Evolutionary conservation across 2,113 vertebrate genomes (phyloP).

Genomic region (Phodopus roborovskii): DNA sequence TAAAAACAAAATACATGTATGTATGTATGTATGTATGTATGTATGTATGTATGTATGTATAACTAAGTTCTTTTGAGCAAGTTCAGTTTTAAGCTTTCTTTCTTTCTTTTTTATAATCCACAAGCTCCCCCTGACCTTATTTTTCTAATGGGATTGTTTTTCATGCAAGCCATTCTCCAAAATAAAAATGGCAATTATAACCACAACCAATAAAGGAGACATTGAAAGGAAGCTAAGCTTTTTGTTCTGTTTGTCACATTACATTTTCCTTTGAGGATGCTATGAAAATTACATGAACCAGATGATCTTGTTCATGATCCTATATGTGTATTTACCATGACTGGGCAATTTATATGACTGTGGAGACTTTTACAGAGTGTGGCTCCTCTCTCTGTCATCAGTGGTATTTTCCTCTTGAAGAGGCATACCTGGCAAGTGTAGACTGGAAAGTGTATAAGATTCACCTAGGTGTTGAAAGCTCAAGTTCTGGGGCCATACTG

Average conservation of each 20-base stretch:
- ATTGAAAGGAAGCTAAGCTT: neutral
- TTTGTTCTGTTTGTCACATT: constrained; percentile 15
- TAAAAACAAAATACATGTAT: too few species aligned
- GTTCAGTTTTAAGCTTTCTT: too few species aligned
- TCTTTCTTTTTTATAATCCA: too few species aligned
- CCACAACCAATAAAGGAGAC: neutral
- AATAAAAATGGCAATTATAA: neutral
- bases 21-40: too few species aligned
- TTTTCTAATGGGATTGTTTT: neutral
- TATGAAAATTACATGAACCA: neutral
- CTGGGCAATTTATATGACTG: neutral
- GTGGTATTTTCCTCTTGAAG: neutral
- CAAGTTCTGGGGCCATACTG: neutral
- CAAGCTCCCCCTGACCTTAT: neutral
- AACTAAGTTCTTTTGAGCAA: too few species aligned
- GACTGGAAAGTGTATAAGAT: neutral
- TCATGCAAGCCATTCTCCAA: neutral
- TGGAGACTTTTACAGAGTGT: constrained; percentile 3
- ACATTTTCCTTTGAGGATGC: constrained; percentile 7
- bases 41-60: too few species aligned
- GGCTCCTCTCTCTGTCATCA: neutral
- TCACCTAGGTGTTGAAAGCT: neutral
- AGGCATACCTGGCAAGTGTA: neutral
- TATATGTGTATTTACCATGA: neutral
- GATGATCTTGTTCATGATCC: neutral